Percentiles rank a stretch among this genome's conserved stretches.
phyloP scores from a whole-genome alignment of 2,888 invertebrate species.

The Torymus tubicola region DNA sequence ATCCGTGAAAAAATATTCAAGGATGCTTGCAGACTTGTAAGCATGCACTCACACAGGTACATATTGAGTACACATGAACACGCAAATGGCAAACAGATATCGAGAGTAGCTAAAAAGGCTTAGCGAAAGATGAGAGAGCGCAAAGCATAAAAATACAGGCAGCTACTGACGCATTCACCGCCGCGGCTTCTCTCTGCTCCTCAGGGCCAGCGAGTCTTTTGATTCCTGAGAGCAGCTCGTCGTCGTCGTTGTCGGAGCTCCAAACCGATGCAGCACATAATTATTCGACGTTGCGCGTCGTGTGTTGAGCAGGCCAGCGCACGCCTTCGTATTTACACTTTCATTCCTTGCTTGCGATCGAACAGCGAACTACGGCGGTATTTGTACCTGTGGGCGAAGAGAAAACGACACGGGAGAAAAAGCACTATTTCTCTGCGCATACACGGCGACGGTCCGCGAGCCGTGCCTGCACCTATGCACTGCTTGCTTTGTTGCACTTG shows the following conservation, averaged over 20 bases:
- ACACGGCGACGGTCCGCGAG: no score
- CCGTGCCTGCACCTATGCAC: not conserved
- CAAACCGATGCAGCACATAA: conserved; percentile 21
- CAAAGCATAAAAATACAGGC: not conserved
- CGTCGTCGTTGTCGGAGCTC: not conserved
- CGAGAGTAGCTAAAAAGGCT: no score
- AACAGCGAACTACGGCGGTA: not conserved
- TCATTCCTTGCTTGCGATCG: not conserved
- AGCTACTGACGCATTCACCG: conserved; percentile 41
- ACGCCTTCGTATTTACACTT: conserved; percentile 10
- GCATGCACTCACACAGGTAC: no score
- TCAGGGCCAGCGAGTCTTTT: conserved; percentile 20
- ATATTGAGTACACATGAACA: no score
- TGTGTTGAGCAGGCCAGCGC: not conserved
- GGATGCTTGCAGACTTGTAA: not conserved
- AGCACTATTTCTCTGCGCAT: not conserved
- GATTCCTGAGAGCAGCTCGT: not conserved
- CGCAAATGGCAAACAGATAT: no score
- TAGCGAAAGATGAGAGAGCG: not conserved
- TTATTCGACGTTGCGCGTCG: conserved; percentile 17
- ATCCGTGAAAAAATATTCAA: not conserved
- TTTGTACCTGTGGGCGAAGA: not conserved
- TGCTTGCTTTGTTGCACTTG: not conserved
- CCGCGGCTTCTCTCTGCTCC: conserved; percentile 15
- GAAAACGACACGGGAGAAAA: not conserved